Conservation (phyloP, 2,113 vertebrate genomes). For the Ophthalmolycus amberensis region DNA sequence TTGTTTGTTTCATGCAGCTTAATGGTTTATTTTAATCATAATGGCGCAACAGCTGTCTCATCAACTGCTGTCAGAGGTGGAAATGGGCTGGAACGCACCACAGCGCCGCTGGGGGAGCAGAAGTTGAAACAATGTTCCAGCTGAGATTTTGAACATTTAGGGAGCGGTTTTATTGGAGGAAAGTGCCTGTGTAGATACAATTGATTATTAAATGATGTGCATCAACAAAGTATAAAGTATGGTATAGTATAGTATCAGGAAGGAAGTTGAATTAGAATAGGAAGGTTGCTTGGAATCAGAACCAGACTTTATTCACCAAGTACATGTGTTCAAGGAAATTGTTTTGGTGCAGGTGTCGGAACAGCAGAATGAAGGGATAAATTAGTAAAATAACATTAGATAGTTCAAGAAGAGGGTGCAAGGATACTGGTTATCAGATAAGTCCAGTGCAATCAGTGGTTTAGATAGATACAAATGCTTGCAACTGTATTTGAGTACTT, state of each 20-base stretch:
- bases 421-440: not conserved
- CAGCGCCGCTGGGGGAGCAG: not conserved
- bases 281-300: not conserved
- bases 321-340: conserved; percentile 4
- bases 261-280: not conserved
- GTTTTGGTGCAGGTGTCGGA: not conserved
- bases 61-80: conserved; percentile 40
- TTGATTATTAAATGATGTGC: too few relatives aligned
- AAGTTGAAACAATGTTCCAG: conserved; percentile 27
- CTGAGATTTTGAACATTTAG: not conserved
- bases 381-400: not conserved
- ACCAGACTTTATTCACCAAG: not conserved
- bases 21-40: conserved; percentile 36
- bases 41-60: conserved; percentile 42
- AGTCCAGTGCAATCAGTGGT: not conserved
- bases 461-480: not conserved
- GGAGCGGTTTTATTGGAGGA: not conserved
- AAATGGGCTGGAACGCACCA: conserved; percentile 37
- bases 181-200: not conserved
- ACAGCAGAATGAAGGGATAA: not conserved
- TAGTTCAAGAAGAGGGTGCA: not conserved
- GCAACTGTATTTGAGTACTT: not conserved
- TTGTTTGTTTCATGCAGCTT: conserved; percentile 25
- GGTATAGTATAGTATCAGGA: not conserved
- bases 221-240: conserved; percentile 1